Percentiles rank a stretch among this genome's conserved stretches.
phyloP scores from a whole-genome alignment of 2,888 invertebrate species.

The Drosophila bunnanda region DNA sequence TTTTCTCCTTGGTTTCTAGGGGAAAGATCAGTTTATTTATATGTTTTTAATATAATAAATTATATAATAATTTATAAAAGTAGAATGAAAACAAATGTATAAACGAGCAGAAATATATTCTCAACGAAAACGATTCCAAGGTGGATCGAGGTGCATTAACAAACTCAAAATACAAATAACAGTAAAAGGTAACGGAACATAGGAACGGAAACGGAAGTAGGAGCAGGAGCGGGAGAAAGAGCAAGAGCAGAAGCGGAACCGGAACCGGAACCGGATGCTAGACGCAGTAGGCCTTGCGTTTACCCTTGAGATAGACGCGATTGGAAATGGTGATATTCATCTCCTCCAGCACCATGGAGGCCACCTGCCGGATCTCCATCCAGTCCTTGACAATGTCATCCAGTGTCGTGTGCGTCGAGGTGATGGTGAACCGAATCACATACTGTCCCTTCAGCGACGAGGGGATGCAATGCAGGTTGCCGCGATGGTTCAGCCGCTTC shows the following conservation, averaged over 20 bases:
- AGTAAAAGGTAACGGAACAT: slow-evolving; percentile 17
- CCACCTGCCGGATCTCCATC: slow-evolving; percentile 91
- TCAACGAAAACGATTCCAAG: slow-evolving; percentile 22
- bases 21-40: not conserved
- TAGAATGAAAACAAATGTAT: not conserved
- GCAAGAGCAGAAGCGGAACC: not conserved
- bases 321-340: slow-evolving; percentile 86
- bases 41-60: no score
- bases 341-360: slow-evolving; percentile 89
- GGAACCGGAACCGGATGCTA: not conserved
- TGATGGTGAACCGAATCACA: slow-evolving; percentile 96
- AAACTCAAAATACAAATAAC: slow-evolving; percentile 24
- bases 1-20: slow-evolving; percentile 91
- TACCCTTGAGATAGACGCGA: slow-evolving; percentile 91
- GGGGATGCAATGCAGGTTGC: slow-evolving; percentile 96
- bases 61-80: not conserved
- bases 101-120: not conserved
- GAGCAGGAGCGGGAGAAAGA: slow-evolving; percentile 7
- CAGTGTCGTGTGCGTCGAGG: slow-evolving; percentile 93
- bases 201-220: slow-evolving; percentile 10
- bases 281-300: slow-evolving; percentile 59
- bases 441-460: slow-evolving; percentile 95
- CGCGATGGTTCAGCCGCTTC: slow-evolving; percentile 94
- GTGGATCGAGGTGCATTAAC: slow-evolving; percentile 61
- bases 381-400: slow-evolving; percentile 93